Evolutionary conservation across 2,888 invertebrate genomes (phyloP).

Genomic region (Acanthosepion lycidas): DNA sequence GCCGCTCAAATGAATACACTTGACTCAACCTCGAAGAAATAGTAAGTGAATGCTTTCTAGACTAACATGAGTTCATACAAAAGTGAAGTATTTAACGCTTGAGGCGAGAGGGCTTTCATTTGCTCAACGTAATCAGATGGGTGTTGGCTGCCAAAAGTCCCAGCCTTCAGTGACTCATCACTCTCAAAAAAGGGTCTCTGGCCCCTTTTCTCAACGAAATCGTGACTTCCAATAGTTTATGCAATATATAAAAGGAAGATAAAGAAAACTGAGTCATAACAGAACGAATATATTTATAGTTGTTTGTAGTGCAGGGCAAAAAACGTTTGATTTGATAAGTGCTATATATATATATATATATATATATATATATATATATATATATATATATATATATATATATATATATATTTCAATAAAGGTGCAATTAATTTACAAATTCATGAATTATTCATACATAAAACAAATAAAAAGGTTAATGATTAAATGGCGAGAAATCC

Average conservation of each 20-base stretch:
- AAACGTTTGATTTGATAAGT: background rate
- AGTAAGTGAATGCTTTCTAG: background rate
- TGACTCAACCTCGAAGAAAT: background rate
- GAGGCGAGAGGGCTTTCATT: background rate
- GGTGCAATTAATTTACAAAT: too few species aligned
- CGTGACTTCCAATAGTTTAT: too few species aligned
- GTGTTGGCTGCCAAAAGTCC: background rate
- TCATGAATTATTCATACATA: too few species aligned
- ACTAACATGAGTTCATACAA: background rate
- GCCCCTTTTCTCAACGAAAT: background rate
- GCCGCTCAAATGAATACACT: conserved; percentile 4
- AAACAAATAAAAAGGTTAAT: too few species aligned
- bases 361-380: too few species aligned
- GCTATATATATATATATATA: too few species aligned
- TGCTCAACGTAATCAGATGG: background rate
- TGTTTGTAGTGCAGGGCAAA: background rate
- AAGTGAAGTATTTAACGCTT: background rate
- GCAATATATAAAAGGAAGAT: background rate
- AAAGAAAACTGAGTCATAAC: background rate
- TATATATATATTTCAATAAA: too few species aligned
- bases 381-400: too few species aligned
- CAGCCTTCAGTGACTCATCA: background rate
- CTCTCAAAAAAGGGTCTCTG: too few species aligned
- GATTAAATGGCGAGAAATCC: too few species aligned
- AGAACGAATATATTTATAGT: background rate